phyloP scores from a whole-genome alignment of 2,888 invertebrate genomes.

The Brachylomia viminalis region DNA sequence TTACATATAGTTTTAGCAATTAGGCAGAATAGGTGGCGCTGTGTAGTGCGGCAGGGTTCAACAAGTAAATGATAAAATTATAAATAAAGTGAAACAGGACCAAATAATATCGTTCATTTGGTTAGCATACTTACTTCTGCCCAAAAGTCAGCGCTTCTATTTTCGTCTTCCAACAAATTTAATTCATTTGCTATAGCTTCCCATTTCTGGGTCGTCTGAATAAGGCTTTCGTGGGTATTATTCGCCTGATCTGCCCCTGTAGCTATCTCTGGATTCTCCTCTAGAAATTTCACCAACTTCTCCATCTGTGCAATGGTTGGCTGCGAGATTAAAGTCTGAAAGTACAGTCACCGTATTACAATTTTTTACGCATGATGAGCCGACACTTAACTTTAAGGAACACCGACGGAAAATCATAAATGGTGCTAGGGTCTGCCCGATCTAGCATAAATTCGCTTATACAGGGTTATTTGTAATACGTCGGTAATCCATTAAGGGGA shows the following conservation, averaged over 20 bases:
- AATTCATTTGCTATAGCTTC: background rate
- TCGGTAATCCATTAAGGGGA: no score
- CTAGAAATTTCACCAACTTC: conserved; percentile 1
- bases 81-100: background rate
- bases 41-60: background rate
- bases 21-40: background rate
- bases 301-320: background rate
- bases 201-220: background rate
- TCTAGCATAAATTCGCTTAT: background rate
- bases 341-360: background rate
- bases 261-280: conserved; percentile 1
- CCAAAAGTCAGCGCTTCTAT: background rate
- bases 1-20: background rate
- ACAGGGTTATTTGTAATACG: background rate
- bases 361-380: background rate
- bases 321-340: background rate
- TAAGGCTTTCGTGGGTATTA: background rate
- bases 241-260: background rate
- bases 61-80: background rate
- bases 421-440: background rate
- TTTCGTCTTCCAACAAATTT: background rate
- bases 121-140: background rate
- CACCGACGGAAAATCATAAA: background rate
- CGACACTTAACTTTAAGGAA: background rate
- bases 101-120: background rate